Base-by-base conservation (phyloP, 2,113 vertebrate species). In the Prinia subflava region DNA sequence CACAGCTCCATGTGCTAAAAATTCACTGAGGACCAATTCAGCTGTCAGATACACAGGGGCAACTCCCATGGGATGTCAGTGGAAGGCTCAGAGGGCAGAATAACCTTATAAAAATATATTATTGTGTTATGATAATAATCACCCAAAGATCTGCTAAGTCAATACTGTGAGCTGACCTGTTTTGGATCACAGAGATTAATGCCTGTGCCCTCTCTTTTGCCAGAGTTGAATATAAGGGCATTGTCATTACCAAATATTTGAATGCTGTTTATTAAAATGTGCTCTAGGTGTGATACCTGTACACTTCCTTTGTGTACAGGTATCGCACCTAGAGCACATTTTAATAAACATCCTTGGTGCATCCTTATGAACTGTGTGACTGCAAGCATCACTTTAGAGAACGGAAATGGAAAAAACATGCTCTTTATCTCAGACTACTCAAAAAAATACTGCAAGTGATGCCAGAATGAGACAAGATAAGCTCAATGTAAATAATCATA, bases 11-110 rank as follows among this genome's bases (percentile, higher is more conserved):
- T 59, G 87, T 57, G 93, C 88, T 96, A 96, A 89, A 96, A 94
- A 96, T 95, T 87, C 96, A 94, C 77, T 1, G 2, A 93, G 95
- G 93, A 84, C 77, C 93, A 92, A 90, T 94, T 95, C 92, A 95
- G 92, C 86, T 94, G 90, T 96, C 92, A 93, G 69, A 92, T 53
- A 71, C 62, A 89, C 14, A 21, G 81, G 84, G 84, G 31, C 18
- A 91, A 76, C 81, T 96, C 93, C 87, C 93, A 85, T 0, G 3
- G 73, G 93, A 73, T 76, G 39, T 60, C 70, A 84, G 73, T 19
- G 59, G 57, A 87, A 94, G 90, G 69, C 60, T 93, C 64, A 75
- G 80, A 92, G 80, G 79, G 86, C 60, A 94, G 77, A 85, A 93
- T 56, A 89, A 75, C 57, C 69, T 76, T 89, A 73, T 64, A 71